Conservation (phyloP, 2,888 invertebrate species). For the Sarcophaga caerulescens region DNA sequence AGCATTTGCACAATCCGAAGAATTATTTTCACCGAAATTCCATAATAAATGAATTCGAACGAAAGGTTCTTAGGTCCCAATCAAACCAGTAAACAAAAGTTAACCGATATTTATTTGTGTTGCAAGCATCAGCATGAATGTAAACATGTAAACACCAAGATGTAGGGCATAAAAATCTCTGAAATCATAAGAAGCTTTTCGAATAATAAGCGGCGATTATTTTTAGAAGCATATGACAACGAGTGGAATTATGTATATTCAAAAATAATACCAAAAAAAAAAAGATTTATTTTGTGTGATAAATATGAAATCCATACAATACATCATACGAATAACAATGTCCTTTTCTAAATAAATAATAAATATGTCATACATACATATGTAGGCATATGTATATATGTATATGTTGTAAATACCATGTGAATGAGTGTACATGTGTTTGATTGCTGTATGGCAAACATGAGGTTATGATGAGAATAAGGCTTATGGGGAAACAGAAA, state of each 20-base stretch:
- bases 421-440: neutral
- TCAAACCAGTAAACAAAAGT: too few species aligned
- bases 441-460: too few species aligned
- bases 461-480: too few species aligned
- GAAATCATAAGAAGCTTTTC: constrained; percentile 28
- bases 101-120: too few species aligned
- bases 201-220: constrained; percentile 22
- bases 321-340: neutral
- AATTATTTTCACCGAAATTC: too few species aligned
- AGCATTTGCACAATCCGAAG: too few species aligned
- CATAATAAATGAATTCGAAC: too few species aligned
- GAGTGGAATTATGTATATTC: neutral
- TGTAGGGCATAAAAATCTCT: neutral
- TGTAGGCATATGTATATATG: neutral
- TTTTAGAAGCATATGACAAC: constrained; percentile 15
- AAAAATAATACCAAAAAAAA: neutral
- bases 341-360: constrained; percentile 2
- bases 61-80: too few species aligned
- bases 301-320: neutral
- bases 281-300: neutral
- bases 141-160: too few species aligned
- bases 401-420: too few species aligned
- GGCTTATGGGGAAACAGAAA: too few species aligned
- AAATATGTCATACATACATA: neutral
- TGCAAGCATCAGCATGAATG: too few species aligned